phyloP scores from a whole-genome alignment of 2,113 vertebrate species.

The Prionailurus bengalensis region DNA sequence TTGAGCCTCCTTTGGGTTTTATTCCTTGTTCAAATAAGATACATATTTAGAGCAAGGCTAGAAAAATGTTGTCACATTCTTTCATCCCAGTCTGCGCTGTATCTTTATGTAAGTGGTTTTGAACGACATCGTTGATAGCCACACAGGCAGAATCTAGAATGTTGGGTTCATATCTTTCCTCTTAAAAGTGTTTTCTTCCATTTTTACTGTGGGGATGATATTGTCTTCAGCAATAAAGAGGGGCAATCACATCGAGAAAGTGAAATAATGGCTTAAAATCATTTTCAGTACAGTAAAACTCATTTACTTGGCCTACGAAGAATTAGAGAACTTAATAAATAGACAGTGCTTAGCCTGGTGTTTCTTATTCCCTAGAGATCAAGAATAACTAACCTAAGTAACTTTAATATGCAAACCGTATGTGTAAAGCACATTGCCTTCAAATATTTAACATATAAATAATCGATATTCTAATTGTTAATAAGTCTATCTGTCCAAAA shows the following conservation, averaged over 20 bases:
- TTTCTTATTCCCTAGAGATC: background rate
- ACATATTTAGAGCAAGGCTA: constrained; percentile 4
- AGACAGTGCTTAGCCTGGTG: background rate
- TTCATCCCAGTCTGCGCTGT: background rate
- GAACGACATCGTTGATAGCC: background rate
- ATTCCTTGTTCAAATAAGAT: constrained; percentile 1
- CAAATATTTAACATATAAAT: background rate
- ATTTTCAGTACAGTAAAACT: background rate
- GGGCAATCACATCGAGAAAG: background rate
- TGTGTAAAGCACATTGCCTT: background rate
- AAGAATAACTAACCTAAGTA: constrained; percentile 12
- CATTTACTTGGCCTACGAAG: background rate
- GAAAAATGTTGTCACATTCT: constrained; percentile 1
- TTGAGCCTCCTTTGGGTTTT: constrained; percentile 17
- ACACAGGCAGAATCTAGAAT: background rate
- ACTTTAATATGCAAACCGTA: background rate
- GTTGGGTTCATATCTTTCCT: background rate
- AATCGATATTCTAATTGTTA: background rate
- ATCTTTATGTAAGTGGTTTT: background rate
- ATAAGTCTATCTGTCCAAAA: background rate
- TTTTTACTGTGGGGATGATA: background rate
- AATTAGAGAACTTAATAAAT: background rate
- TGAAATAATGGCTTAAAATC: background rate
- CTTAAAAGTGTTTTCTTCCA: background rate
- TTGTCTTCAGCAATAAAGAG: background rate